Base-by-base conservation (phyloP, 2,797 vertebrate genomes). In the Sparus aurata region DNA sequence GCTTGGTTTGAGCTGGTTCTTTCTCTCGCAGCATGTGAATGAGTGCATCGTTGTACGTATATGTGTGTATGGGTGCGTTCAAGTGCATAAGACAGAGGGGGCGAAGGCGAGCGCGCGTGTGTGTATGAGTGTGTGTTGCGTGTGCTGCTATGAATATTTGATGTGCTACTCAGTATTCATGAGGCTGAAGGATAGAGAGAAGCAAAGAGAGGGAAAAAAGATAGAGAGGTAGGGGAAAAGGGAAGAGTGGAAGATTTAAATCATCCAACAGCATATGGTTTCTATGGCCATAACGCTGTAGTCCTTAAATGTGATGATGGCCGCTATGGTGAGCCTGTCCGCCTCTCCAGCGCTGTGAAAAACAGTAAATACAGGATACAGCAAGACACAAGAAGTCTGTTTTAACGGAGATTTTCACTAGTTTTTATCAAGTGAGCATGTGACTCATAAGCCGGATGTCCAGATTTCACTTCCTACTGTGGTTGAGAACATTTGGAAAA, bases 81-180 rank as follows among this genome's bases (percentile, higher is more conserved):
- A 76, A 77, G 86, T 86, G 78, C 73, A 55, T 53, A 84, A 80
- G 66, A 82, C 72, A 55, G 57, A 73, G 61, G 34, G n/a, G 46
- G 65, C 0, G 18, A 70, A 63, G 58, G 12, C 1, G 65, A 75
- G 66, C 4, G 3, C 46, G 72, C 20, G 62, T 62, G 59, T 46
- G 62, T 79, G 73, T 58, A 46, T 34, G 54, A 52, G 71, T 79
- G 82, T 77, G 79, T 46, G 61, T 62, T 59, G 84, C 2, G 15
- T 50, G 22, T 57, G 69, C 38, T 52, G 75, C 55, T 54, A 87
- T 91, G 83, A 93, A 93, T 92, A 91, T 88, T 93, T 88, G 75
- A 92, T 91, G 79, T 55, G n/a, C 73, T 81, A 13, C 79, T 90
- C 75, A 85, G 89, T 88, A 90, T 91, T 87, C 87, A 88, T 89